Base-by-base conservation (phyloP, 2,113 vertebrate genomes). In the Callithrix jacchus region DNA sequence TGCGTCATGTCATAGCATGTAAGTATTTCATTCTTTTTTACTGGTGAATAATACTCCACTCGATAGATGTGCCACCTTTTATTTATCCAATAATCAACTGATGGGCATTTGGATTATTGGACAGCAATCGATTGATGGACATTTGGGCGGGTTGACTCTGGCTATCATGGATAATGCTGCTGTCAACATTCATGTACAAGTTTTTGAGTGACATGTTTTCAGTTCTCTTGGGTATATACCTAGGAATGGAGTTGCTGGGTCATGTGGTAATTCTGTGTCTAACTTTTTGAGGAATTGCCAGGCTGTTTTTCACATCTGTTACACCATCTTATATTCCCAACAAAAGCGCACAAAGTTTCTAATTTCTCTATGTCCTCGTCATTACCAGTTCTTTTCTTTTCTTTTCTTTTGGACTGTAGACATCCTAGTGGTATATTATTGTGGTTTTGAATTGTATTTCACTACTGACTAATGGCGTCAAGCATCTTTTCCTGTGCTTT, bases 401-500 rank as follows among this genome's bases (percentile, higher is more conserved):
- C 8, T 81, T 25, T 58, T 17, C 21, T 47, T 14, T 64, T 64
- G 25, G 27, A 56, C 80, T 54, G 0, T 42, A 77, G 77, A 23
- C 25, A 45, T n/a, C 61, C 30, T 49, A 5, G 30, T 61, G 71
- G 27, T 40, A 66, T 56, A 27, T 77, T 37, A 16, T 45, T 82
- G 40, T 86, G 68, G 49, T 89, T 86, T 93, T 64, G 58, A 87
- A 42, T 71, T 82, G n/a, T 32, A 49, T 93, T 87, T 90, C 58
- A 21, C 79, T 61, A 7, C 25, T 52, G 92, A 58, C 47, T 92
- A 16, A 74, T 21, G 35, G 40, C 11, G 30, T 66, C 17, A 66
- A 77, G 32, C 27, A 52, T 47, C 58, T 83, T 90, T 89, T 71
- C 61, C 40, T 35, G 61, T 49, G 37, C 35, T 64, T 54, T 5